Percentiles rank a stretch among this genome's conserved stretches.
phyloP scores from a whole-genome alignment of 1,140 invertebrate genomes.

The Bombus superbus region DNA sequence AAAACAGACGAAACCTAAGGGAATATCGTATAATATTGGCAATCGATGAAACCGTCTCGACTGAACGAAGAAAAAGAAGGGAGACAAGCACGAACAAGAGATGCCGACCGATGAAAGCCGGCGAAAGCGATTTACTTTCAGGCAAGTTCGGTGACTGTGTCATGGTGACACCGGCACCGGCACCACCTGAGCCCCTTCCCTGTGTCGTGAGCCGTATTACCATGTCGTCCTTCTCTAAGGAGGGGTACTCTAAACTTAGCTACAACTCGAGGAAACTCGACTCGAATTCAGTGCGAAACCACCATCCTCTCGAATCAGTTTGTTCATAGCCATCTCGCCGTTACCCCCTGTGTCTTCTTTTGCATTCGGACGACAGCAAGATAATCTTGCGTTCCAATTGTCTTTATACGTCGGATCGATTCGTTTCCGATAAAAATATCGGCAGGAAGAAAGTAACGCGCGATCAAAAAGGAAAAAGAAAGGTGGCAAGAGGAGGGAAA shows the following conservation, averaged over 20 bases:
- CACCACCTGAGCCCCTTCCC: conserved; percentile 36
- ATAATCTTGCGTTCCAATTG: background rate
- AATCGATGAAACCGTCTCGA: too few relatives aligned
- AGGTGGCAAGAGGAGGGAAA: background rate
- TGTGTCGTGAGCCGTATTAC: background rate
- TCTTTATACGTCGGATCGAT: background rate
- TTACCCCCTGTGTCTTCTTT: background rate
- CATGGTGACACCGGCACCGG: conserved; percentile 26
- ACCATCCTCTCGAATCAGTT: conserved; percentile 57
- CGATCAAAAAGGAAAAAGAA: background rate
- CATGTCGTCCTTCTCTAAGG: conserved; percentile 43
- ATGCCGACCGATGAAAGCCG: conserved; percentile 15
- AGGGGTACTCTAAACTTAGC: conserved; percentile 64
- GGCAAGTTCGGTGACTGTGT: conserved; percentile 29
- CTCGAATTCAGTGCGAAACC: conserved; percentile 60
- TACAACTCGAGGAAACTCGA: conserved; percentile 44
- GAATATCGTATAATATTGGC: background rate
- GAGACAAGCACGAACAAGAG: background rate
- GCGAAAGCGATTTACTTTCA: conserved; percentile 43
- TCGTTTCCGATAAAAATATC: background rate
- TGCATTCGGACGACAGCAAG: background rate
- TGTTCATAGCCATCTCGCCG: conserved; percentile 16
- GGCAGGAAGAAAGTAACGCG: background rate
- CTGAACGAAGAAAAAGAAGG: background rate
- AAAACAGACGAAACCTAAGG: too few relatives aligned